Evolutionary conservation across 64 coral and sea anemone genomes (phyloP).

Genomic region (Stichodactyla mertensii): DNA sequence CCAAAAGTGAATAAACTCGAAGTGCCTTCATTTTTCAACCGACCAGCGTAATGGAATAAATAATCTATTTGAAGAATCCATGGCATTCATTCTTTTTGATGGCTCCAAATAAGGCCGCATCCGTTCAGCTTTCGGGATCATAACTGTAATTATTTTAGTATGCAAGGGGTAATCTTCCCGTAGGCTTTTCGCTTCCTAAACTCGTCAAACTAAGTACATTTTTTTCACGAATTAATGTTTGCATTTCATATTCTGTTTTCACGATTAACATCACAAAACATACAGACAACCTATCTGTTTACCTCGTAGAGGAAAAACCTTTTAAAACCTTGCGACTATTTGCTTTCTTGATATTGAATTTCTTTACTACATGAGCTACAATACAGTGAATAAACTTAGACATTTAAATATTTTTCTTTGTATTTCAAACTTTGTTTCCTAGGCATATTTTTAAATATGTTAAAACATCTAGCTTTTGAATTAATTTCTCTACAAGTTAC

Average conservation of each 20-base stretch:
- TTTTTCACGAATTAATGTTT: not conserved
- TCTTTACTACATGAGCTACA: not conserved
- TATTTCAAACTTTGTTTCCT: not conserved
- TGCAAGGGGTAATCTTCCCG: not conserved
- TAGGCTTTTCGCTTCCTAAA: not conserved
- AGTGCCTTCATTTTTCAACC: not conserved
- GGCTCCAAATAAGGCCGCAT: not conserved
- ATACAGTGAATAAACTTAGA: not conserved
- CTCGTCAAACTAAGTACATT: not conserved
- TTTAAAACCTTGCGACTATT: not conserved
- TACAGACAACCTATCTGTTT: not conserved
- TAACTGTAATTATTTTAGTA: not conserved
- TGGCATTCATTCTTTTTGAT: not conserved
- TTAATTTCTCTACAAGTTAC: no score
- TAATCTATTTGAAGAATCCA: not conserved
- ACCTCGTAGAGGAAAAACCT: not conserved
- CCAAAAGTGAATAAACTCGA: not conserved
- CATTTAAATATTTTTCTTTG: not conserved
- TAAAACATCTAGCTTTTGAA: not conserved
- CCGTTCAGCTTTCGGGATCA: not conserved
- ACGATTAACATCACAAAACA: not conserved
- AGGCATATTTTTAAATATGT: no score
- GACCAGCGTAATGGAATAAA: not conserved
- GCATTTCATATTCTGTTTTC: not conserved
- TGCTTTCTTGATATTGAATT: not conserved